A percentile compares a stretch with the other conserved stretches of the same genome.
Evolutionary conservation across 2,797 vertebrate species (phyloP).

Genomic region (Columba guinea): DNA sequence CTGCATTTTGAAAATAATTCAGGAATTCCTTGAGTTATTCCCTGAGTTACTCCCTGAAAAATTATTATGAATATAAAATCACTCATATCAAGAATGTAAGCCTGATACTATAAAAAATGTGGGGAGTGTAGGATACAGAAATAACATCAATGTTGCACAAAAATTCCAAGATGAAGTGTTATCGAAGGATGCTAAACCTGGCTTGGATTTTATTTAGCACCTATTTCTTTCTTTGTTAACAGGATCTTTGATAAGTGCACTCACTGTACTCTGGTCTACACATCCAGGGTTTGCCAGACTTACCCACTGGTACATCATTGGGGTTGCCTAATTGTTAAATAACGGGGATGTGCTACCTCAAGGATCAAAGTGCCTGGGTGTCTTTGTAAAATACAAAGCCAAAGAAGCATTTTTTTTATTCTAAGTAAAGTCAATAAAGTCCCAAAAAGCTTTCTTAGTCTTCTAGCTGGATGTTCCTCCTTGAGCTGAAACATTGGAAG

Average conservation of each 20-base stretch:
- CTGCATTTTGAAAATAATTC: not conserved
- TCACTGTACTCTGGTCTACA: not conserved
- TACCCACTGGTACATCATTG: not conserved
- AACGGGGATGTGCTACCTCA: not conserved
- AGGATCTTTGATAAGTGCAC: not conserved
- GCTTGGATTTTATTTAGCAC: not conserved
- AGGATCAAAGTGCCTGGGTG: not conserved
- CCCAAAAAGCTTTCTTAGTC: not conserved
- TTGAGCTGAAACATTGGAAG: not conserved
- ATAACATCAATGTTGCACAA: not conserved
- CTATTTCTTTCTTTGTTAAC: not conserved
- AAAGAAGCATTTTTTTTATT: not conserved
- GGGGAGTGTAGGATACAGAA: not conserved
- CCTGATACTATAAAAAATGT: not conserved
- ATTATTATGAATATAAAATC: not conserved
- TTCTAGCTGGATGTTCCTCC: not conserved
- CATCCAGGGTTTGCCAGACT: not conserved
- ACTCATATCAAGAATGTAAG: not conserved
- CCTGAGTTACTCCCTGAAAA: not conserved
- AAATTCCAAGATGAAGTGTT: not conserved
- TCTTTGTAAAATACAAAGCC: slow-evolving; percentile 13
- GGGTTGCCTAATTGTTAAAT: slow-evolving; percentile 6
- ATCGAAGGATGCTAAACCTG: not conserved
- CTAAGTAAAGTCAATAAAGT: slow-evolving; percentile 7
- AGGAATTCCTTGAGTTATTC: not conserved